Percentiles rank a stretch among this genome's conserved stretches.
phyloP scores from a whole-genome alignment of 1,140 invertebrate genomes.

The Eueides isabella region DNA sequence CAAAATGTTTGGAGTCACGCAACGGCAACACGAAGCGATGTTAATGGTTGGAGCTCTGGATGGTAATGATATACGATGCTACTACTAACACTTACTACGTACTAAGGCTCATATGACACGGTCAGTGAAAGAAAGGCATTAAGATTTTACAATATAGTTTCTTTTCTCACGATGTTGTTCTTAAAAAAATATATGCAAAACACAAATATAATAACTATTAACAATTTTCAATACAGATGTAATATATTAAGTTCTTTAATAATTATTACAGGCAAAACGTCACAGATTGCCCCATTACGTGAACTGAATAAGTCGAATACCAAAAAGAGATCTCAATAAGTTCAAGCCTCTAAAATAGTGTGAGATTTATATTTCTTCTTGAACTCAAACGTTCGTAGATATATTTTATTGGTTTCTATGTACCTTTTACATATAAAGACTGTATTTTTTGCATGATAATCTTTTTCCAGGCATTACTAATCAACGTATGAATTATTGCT shows the following conservation, averaged over 20 bases:
- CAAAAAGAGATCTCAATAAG: conserved; percentile 1
- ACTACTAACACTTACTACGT: neutral
- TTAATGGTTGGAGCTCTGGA: conserved; percentile 44
- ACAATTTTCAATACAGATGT: no score
- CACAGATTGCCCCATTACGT: neutral
- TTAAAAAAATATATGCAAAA: neutral
- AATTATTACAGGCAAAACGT: no score
- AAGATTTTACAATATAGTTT: neutral
- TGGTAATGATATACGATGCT: conserved; percentile 45
- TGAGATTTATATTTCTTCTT: conserved; percentile 7
- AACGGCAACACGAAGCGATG: conserved; percentile 50
- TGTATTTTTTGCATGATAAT: no score
- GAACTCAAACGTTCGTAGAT: neutral
- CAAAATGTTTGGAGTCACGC: conserved; percentile 74
- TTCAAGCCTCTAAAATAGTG: neutral
- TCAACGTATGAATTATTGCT: no score
- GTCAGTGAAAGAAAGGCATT: neutral
- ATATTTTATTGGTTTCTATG: neutral
- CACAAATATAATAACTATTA: neutral
- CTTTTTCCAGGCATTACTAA: no score
- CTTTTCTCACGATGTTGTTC: neutral
- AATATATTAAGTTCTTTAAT: no score
- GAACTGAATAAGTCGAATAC: neutral
- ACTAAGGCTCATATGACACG: neutral
- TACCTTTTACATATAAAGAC: neutral